Evolutionary conservation across 2,888 invertebrate genomes (phyloP).

Genomic region (Chironomus tentans): DNA sequence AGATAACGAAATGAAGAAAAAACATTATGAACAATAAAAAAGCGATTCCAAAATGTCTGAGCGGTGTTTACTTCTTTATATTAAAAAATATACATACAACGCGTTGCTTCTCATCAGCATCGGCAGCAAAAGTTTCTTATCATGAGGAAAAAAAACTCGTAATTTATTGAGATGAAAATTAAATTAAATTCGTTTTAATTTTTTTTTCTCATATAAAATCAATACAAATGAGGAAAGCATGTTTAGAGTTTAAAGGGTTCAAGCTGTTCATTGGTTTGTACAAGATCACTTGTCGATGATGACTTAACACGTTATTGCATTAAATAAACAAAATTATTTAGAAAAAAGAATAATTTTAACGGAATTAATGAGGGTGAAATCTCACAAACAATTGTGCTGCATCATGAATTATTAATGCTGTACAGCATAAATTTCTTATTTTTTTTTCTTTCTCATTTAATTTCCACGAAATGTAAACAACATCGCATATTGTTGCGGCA

Average conservation of each 20-base stretch:
- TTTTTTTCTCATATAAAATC: not conserved
- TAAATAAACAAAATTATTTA: not conserved
- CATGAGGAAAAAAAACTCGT: not conserved
- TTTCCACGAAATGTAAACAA: not conserved
- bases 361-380: not conserved
- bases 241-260: too few species aligned
- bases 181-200: not conserved
- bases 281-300: too few species aligned
- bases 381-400: conserved; percentile 13
- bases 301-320: too few species aligned
- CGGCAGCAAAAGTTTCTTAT: not conserved
- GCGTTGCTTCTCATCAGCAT: not conserved
- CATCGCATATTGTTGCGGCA: not conserved
- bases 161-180: not conserved
- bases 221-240: too few species aligned
- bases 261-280: too few species aligned
- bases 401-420: conserved; percentile 19
- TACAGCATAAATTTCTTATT: not conserved
- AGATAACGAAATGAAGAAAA: not conserved
- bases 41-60: conserved; percentile 1
- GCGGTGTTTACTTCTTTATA: too few species aligned
- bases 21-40: not conserved
- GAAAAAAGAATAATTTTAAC: not conserved
- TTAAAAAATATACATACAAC: not conserved
- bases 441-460: not conserved